Evolutionary conservation across 2,888 invertebrate species (phyloP).

Genomic region (Spodoptera picta): DNA sequence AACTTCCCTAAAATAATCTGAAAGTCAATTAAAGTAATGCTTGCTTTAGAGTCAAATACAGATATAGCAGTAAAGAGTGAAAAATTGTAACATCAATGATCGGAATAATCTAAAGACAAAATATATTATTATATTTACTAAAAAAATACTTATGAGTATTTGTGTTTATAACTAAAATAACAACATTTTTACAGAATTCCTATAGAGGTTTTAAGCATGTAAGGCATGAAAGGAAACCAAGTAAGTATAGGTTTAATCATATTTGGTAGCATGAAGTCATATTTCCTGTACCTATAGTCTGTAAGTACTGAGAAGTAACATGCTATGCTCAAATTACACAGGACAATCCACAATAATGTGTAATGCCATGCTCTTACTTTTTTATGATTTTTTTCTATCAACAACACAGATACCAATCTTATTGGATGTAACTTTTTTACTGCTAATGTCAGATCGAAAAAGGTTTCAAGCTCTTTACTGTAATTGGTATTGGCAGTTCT

Average conservation of each 20-base stretch:
- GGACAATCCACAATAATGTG: too few species aligned
- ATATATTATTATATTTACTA: too few species aligned
- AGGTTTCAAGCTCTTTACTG: slow-evolving; percentile 8
- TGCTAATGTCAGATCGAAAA: background rate
- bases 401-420: background rate
- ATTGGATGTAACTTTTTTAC: background rate
- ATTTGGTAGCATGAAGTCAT: slow-evolving; percentile 50
- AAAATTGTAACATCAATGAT: too few species aligned
- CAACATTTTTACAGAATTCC: background rate
- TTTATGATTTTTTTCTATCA: too few species aligned
- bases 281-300: slow-evolving; percentile 43
- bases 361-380: too few species aligned
- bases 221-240: slow-evolving; percentile 24
- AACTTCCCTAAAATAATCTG: too few species aligned
- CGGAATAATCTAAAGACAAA: too few species aligned
- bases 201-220: background rate
- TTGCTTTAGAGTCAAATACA: too few species aligned
- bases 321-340: slow-evolving; percentile 40
- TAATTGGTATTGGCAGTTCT: slow-evolving; percentile 10
- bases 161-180: background rate
- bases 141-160: too few species aligned
- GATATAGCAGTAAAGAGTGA: too few species aligned
- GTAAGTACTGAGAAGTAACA: slow-evolving; percentile 10
- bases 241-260: slow-evolving; percentile 13
- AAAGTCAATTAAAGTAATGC: too few species aligned